Evolutionary conservation across 2,113 vertebrate species (phyloP).

Genomic region (Bambusicola thoracicus): DNA sequence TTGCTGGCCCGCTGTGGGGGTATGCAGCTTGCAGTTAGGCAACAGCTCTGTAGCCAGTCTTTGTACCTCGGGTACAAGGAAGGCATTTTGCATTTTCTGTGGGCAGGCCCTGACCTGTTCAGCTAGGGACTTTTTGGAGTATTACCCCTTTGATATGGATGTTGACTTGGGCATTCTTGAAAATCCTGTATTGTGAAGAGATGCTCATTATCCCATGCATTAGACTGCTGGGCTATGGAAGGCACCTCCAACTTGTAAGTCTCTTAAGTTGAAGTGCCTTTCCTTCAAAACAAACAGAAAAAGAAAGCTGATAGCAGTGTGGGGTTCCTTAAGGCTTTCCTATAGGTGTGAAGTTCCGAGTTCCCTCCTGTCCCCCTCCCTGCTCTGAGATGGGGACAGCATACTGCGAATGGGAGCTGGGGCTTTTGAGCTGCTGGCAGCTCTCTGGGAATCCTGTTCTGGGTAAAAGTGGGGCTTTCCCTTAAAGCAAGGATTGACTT

Average conservation of each 20-base stretch:
- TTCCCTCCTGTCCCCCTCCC: not conserved
- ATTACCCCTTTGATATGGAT: constrained; percentile 49
- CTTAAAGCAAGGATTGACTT: not conserved
- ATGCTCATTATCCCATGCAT: not conserved
- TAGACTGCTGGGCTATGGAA: constrained; percentile 13
- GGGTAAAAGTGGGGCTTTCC: not conserved
- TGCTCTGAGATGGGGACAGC: accelerated
- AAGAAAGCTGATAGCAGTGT: not conserved
- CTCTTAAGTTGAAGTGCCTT: not conserved
- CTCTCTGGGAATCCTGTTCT: not conserved
- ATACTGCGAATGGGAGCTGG: not conserved
- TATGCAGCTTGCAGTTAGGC: not conserved
- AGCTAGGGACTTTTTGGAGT: constrained; percentile 20
- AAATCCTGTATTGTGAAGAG: constrained; percentile 58
- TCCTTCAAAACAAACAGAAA: not conserved
- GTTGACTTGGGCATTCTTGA: constrained; percentile 55
- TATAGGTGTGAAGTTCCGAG: not conserved
- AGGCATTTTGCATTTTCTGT: constrained; percentile 32
- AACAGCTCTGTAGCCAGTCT: not conserved
- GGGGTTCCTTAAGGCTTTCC: not conserved
- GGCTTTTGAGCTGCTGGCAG: not conserved
- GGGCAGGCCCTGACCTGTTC: constrained; percentile 48
- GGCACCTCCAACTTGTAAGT: not conserved
- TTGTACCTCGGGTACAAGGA: not conserved
- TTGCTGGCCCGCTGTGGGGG: not conserved